These are phyloP conservation scores for Medauroidea extradentata DNA, from an alignment of 1,140 invertebrate species.

Conservation along the genomic window DNA sequence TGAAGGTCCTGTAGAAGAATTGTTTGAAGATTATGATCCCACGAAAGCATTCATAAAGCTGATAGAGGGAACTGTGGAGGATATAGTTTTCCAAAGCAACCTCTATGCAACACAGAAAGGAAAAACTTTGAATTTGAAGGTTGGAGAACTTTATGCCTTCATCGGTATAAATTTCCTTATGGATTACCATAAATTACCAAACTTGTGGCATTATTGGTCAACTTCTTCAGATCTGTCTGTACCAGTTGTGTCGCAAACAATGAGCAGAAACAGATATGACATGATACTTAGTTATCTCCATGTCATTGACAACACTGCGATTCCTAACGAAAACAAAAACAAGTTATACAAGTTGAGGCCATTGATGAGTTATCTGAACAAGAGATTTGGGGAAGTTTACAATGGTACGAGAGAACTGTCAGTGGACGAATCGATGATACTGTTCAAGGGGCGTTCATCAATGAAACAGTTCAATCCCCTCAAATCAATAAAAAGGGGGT, in stretches of 20 bases:
- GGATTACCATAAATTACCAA: neutral
- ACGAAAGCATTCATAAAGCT: no score
- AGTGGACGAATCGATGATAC: slow-evolving; percentile 40
- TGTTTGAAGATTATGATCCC: no score
- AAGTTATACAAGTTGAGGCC: slow-evolving; percentile 1
- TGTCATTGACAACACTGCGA: neutral
- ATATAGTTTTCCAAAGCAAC: no score
- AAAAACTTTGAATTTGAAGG: neutral
- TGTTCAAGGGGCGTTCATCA: slow-evolving; percentile 36
- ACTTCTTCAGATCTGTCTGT: neutral
- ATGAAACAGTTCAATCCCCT: slow-evolving; percentile 45
- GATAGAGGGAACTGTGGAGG: no score
- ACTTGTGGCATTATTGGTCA: neutral
- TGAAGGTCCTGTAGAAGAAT: no score
- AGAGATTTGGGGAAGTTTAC: neutral
- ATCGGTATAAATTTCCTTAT: neutral
- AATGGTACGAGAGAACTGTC: neutral
- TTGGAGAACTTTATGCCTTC: neutral
- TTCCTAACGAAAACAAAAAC: neutral
- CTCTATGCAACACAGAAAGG: no score
- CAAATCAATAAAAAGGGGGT: slow-evolving; percentile 47
- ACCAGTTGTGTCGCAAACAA: neutral
- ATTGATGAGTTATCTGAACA: neutral
- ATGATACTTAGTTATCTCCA: neutral
- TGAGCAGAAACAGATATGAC: neutral